Conservation (phyloP, 2,113 vertebrate genomes). For the Amblyornis subalaris region DNA sequence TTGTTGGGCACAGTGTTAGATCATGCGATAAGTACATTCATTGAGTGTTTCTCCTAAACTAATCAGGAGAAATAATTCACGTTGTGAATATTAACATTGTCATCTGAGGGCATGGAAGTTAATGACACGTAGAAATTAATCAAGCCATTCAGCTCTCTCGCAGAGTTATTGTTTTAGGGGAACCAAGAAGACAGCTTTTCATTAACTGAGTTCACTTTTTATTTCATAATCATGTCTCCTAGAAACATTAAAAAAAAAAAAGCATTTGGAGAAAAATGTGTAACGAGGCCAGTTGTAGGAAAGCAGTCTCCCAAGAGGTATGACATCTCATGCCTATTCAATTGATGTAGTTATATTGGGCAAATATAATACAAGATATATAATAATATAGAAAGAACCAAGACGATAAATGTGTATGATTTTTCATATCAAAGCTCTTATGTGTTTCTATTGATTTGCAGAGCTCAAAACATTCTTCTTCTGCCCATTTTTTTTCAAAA, state of each 20-base stretch:
- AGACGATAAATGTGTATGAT: background rate
- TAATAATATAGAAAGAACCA: background rate
- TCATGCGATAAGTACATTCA: fast-evolving
- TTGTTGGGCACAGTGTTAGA: background rate
- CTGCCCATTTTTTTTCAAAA: conserved; percentile 18
- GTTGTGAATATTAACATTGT: background rate
- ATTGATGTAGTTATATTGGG: background rate
- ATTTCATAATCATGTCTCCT: background rate
- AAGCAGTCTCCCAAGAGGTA: background rate
- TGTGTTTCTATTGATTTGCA: conserved; percentile 54
- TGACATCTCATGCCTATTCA: background rate
- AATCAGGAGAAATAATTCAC: conserved; percentile 17
- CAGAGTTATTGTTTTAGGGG: conserved; percentile 7
- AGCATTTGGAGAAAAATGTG: background rate
- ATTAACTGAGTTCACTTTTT: background rate
- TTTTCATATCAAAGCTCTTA: conserved; percentile 13
- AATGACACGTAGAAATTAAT: background rate
- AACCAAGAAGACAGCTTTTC: background rate
- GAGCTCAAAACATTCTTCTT: conserved; percentile 60
- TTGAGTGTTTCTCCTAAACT: background rate
- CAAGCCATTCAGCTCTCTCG: conserved; percentile 5
- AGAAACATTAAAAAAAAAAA: background rate
- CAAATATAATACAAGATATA: background rate
- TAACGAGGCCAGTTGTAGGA: background rate
- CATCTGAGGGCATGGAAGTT: conserved; percentile 9